Base-by-base conservation (phyloP, 2,797 vertebrate species). In the Nannoperca australis region DNA sequence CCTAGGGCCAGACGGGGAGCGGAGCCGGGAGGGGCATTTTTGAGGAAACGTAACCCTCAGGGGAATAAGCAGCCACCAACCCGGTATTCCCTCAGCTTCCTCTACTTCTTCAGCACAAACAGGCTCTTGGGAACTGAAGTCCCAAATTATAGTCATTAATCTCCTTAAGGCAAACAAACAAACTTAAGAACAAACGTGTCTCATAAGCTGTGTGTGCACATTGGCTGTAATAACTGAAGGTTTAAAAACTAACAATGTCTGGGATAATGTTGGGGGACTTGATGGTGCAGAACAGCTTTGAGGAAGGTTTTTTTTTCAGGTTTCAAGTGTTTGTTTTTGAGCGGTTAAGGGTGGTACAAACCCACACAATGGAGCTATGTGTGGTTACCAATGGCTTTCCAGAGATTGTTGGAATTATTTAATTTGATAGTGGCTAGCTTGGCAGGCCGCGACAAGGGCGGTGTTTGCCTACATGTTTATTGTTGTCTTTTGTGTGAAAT, bases 81-180 rank as follows among this genome's bases (percentile, higher is more conserved):
- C 58, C 62, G 56, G 54, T 42, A 76, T 82, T 85, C 72, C 81
- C 71, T 73, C 50, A 62, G 77, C 82, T 61, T 67, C 47, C n/a
- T 76, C 53, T 51, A 8, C 68, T 62, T 75, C 74, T 64, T 66
- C 40, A 81, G 50, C 58, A 56, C 45, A 68, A 56, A 73, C 64
- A 24, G 73, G 8, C 87, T 82, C 78, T 76, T 68, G 72, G 88
- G 90, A 90, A 51, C 66, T 69, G 59, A 73, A 87, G 76, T 89
- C 78, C 84, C 51, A 89, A 88, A 91, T 91, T 85, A 83, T 60
- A 85, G 76, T 85, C 76, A 88, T 91, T 91, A 92, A 92, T 90
- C 84, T 89, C 64, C 81, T 81, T 70, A 79, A 82, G 70, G 72
- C 70, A 80, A 27, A 6, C 82, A 27, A 27, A 27, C 24, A 27